A percentile compares a stretch with the other conserved stretches of the same genome.
Evolutionary conservation across 1,140 invertebrate species (phyloP).

Genomic region (Drosophila ironensis): DNA sequence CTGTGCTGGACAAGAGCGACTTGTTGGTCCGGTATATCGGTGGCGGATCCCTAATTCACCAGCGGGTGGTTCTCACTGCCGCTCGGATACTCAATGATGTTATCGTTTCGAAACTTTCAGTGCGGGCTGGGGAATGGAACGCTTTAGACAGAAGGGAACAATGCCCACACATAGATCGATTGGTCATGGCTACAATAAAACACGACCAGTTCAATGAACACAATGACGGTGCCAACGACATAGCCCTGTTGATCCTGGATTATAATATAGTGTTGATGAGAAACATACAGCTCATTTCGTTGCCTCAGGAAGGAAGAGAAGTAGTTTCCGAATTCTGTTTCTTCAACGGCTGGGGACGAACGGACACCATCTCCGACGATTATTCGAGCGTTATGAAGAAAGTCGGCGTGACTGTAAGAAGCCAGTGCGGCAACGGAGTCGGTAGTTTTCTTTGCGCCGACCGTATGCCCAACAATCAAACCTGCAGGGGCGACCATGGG

Average conservation of each 20-base stretch:
- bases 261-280: background rate
- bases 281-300: conserved; percentile 32
- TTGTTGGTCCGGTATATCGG: conserved; percentile 83
- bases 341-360: conserved; percentile 37
- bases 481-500: conserved; percentile 89
- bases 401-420: conserved; percentile 82
- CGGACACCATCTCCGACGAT: background rate
- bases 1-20: conserved; percentile 84
- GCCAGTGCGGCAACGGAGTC: conserved; percentile 80
- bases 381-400: conserved; percentile 84
- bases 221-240: conserved; percentile 8
- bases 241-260: conserved; percentile 28
- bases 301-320: background rate
- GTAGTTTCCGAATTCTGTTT: conserved; percentile 1
- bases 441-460: conserved; percentile 83
- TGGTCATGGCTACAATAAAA: background rate
- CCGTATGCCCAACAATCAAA: conserved; percentile 86
- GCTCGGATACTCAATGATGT: conserved; percentile 84
- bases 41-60: conserved; percentile 86
- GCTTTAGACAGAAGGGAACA: background rate
- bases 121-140: conserved; percentile 46
- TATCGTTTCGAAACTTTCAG: conserved; percentile 10
- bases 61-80: conserved; percentile 86
- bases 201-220: background rate
- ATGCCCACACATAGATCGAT: background rate